Percentiles rank a stretch among this genome's conserved stretches.
Evolutionary conservation across 2,113 vertebrate species (phyloP).

Genomic region (Bos javanicus): DNA sequence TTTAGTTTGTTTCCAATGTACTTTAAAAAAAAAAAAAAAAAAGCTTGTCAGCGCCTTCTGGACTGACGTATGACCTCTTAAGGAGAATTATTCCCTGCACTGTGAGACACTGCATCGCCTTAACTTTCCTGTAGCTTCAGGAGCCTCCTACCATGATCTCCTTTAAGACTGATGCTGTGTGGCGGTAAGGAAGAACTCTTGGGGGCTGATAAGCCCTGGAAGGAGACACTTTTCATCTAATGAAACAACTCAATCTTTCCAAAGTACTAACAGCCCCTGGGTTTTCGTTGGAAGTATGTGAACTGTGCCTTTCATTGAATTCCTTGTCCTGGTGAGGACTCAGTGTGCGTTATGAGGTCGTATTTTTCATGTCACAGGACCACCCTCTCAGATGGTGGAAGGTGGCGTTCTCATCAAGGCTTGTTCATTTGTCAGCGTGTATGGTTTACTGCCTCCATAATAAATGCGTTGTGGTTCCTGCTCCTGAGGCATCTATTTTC

Average conservation of each 20-base stretch:
- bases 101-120: neutral
- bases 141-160: neutral
- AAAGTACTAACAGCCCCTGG: neutral
- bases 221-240: slow-evolving; percentile 25
- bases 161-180: neutral
- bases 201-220: neutral
- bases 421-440: neutral
- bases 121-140: neutral
- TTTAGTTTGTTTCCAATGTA: neutral
- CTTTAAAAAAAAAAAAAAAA: neutral
- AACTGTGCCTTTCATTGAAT: slow-evolving; percentile 7
- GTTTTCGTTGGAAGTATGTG: neutral
- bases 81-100: neutral
- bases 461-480: neutral
- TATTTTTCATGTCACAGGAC: neutral
- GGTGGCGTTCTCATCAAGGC: neutral
- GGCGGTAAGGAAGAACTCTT: neutral
- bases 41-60: neutral
- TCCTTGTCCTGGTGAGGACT: neutral
- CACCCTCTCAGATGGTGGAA: neutral
- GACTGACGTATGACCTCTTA: neutral
- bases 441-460: neutral
- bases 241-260: neutral
- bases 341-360: neutral
- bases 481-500: neutral